These are phyloP conservation scores for Nomada flava DNA, from an alignment of 2,888 invertebrate genomes.

Conservation along the genomic window DNA sequence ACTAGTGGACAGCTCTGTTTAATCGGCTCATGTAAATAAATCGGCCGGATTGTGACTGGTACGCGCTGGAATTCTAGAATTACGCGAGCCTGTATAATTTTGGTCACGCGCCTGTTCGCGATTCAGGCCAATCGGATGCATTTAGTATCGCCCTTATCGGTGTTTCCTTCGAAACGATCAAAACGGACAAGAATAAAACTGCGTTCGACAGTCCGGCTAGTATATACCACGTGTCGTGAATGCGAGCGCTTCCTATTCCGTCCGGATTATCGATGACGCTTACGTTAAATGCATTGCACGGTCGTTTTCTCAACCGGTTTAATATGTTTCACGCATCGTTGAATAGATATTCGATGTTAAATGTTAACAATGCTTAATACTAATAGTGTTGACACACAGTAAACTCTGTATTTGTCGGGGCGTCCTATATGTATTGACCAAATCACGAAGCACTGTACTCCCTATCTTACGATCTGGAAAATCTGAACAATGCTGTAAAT, in stretches of 20 bases:
- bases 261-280: not conserved
- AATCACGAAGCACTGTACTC: too few relatives aligned
- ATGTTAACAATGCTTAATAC: too few relatives aligned
- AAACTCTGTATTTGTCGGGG: too few relatives aligned
- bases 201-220: not conserved
- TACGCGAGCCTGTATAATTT: conserved; percentile 54
- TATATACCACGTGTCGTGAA: not conserved
- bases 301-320: too few relatives aligned
- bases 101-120: conserved; percentile 48
- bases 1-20: conserved; percentile 53
- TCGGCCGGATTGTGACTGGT: conserved; percentile 40
- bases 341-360: too few relatives aligned
- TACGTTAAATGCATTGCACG: too few relatives aligned
- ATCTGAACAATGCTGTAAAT: not conserved
- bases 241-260: conserved; percentile 4
- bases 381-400: too few relatives aligned
- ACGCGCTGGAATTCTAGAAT: conserved; percentile 48
- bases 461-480: too few relatives aligned
- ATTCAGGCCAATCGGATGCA: conserved; percentile 49
- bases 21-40: conserved; percentile 68
- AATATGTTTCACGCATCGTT: too few relatives aligned
- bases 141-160: conserved; percentile 49
- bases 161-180: conserved; percentile 36
- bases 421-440: too few relatives aligned
- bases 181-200: conserved; percentile 23